Evolutionary conservation across 2,797 vertebrate genomes (phyloP).

Genomic region (Linurgus olivaceus): DNA sequence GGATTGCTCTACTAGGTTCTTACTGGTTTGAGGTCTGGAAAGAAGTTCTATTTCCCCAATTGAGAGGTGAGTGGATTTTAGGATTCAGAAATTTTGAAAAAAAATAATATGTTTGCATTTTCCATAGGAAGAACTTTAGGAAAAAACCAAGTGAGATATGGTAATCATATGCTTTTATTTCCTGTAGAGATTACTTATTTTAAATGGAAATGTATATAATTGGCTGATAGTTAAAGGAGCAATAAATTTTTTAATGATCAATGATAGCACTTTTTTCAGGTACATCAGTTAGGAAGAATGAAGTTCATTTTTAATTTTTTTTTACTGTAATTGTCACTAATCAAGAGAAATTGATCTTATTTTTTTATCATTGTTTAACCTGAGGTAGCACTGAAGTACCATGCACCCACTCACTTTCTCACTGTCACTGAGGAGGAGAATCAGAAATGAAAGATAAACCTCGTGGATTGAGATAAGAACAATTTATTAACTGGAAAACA

Average conservation of each 20-base stretch:
- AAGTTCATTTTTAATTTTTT: neutral
- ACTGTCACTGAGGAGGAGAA: neutral
- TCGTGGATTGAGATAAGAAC: neutral
- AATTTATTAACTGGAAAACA: neutral
- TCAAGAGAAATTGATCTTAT: neutral
- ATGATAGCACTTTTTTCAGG: neutral
- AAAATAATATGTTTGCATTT: neutral
- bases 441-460: neutral
- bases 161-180: neutral
- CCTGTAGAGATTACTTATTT: neutral
- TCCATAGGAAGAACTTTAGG: neutral
- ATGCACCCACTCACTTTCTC: neutral
- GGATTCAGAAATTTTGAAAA: neutral
- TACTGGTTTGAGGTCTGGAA: neutral
- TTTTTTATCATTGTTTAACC: neutral
- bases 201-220: neutral
- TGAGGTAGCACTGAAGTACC: neutral
- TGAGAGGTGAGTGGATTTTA: neutral
- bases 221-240: neutral
- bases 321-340: neutral
- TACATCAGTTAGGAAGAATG: neutral
- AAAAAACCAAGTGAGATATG: neutral
- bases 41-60: neutral
- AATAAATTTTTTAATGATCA: neutral
- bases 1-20: neutral